Evolutionary conservation across 2,797 vertebrate genomes (phyloP).

Genomic region (Champsocephalus gunnari): DNA sequence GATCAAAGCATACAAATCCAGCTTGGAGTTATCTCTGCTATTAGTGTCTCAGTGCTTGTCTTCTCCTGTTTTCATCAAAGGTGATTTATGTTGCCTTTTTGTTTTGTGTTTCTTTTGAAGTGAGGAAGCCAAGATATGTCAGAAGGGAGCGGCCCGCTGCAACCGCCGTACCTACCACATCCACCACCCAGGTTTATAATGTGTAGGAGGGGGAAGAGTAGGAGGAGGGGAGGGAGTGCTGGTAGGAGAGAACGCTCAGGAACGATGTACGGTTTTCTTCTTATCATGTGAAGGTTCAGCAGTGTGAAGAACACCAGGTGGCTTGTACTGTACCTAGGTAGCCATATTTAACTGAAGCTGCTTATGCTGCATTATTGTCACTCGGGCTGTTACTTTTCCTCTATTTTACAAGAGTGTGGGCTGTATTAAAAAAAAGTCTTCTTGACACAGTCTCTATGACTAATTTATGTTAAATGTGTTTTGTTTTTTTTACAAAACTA

Average conservation of each 20-base stretch:
- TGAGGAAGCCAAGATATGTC: constrained; percentile 93
- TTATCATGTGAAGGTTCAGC: constrained; percentile 22
- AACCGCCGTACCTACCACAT: constrained; percentile 76
- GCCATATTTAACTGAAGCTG: constrained; percentile 56
- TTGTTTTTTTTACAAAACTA: background rate
- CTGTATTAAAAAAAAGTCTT: background rate
- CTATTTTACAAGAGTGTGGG: constrained; percentile 9
- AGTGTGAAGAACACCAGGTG: constrained; percentile 27
- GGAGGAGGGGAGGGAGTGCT: constrained; percentile 43
- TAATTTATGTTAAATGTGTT: background rate
- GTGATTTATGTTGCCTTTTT: constrained; percentile 11
- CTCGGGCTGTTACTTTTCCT: constrained; percentile 29
- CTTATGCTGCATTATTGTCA: constrained; percentile 42
- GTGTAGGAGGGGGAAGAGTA: constrained; percentile 75
- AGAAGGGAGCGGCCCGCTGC: constrained; percentile 88
- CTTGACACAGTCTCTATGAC: background rate
- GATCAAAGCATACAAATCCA: background rate
- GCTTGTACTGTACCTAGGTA: background rate
- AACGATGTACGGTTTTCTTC: constrained; percentile 42
- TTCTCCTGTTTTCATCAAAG: constrained; percentile 3
- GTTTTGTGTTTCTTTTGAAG: constrained; percentile 73
- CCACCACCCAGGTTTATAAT: constrained; percentile 87
- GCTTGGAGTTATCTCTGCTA: background rate
- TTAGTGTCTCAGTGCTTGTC: background rate
- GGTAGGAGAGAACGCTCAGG: constrained; percentile 64